Base-by-base conservation (phyloP, 2,888 invertebrate genomes). In the Oxytorus armatus region DNA sequence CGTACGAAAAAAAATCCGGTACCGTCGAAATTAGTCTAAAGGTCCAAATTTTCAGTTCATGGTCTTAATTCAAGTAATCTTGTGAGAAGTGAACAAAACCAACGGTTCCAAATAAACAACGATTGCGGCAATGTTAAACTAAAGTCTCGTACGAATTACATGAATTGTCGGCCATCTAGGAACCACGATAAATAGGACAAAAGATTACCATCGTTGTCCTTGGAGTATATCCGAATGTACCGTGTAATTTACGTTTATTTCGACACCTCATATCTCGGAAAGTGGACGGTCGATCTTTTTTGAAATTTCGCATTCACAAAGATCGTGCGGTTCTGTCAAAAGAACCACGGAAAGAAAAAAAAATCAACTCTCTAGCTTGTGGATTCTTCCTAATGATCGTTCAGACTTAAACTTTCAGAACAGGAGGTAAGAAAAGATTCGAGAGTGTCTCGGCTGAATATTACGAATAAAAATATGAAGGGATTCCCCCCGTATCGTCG, bases 211-310 rank as follows among this genome's bases (percentile, higher is more conserved):
- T 65, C 65, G 3, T 36, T 36, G 14, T 49, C 21, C 36, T 65
- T 47, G 63, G 47, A 47, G 18, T 0, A 8, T 29, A 44, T 29
- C 25, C 14, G n/a, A 47, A 42, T 4, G 63, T 47, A 63, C 63
- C 14, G 16, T 18, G 47, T 57, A 57, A 70, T 70, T 70, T 57
- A 57, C 33, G 44, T 47, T 70, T 36, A 57, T 70, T 57, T 57
- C 57, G 47, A 47, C 70, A 70, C 42, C 21, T 25, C 18, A n/a
- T 44, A 55, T 69, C 57, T 57, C 21, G 55, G 25, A 55, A 42
- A 69, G 42, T 16, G n/a, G 25, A 33, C 49, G 65, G 47, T 23
- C 14, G 66, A 25, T 68, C 66, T 68, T 68, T n/a, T 51, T 23
- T 68, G 39, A 68, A 53, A 53, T 39, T 16, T 53, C 8, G 39